Percentiles rank a stretch among this genome's conserved stretches.
Conservation (phyloP, 2,113 vertebrate genomes). For the Phalacrocorax carbo region DNA sequence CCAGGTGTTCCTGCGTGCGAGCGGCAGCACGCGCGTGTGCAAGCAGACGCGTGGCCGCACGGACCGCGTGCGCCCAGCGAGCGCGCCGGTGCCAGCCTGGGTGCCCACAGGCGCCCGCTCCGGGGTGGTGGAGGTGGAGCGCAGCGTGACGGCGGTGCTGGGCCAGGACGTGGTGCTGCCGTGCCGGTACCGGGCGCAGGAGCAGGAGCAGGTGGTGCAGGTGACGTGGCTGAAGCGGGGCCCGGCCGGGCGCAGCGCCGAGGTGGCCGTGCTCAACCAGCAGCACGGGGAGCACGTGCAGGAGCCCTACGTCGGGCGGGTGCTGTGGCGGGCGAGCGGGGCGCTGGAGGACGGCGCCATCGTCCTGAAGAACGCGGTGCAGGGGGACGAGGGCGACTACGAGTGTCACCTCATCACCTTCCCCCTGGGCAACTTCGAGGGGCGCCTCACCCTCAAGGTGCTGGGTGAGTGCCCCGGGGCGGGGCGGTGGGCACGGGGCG, state of each 20-base stretch:
- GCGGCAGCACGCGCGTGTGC: no score
- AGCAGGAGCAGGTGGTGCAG: conserved; percentile 72
- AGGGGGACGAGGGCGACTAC: conserved; percentile 76
- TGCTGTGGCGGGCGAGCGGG: conserved; percentile 17
- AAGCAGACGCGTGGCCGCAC: rapidly evolving
- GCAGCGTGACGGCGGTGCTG: conserved; percentile 70
- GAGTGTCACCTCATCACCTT: conserved; percentile 77
- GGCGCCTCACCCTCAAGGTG: conserved; percentile 66
- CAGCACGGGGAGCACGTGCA: conserved; percentile 69
- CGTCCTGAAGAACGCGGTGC: conserved; percentile 72
- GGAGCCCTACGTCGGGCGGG: conserved; percentile 61
- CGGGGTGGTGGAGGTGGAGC: conserved; percentile 57
- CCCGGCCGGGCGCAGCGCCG: background rate
- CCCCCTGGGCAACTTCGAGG: conserved; percentile 73
- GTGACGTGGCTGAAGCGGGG: conserved; percentile 74
- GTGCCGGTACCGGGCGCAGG: conserved; percentile 70
- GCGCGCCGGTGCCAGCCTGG: background rate
- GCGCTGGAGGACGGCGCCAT: conserved; percentile 64
- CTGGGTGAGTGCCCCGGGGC: conserved; percentile 41
- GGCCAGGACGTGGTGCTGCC: conserved; percentile 77
- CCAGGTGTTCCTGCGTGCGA: background rate
- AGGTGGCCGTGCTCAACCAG: conserved; percentile 65
- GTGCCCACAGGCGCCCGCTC: conserved; percentile 44
- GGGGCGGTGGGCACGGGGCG: background rate
- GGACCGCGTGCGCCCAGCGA: no score